Conservation (phyloP, 1,140 invertebrate genomes). For the Philopotamus ludificatus region DNA sequence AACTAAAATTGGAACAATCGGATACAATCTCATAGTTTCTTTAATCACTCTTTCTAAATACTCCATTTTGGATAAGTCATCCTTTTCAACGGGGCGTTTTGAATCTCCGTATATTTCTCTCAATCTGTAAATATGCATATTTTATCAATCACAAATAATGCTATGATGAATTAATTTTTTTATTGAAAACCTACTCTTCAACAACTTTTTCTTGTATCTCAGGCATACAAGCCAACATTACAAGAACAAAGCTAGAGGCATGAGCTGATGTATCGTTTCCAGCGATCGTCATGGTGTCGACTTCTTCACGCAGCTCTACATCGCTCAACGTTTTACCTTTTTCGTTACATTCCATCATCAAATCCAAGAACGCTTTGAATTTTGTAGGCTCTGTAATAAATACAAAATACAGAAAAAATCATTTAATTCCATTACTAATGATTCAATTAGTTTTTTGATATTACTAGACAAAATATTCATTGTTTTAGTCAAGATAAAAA, state of each 20-base stretch:
- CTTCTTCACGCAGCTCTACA: conserved; percentile 67
- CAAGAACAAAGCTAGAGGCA: conserved; percentile 60
- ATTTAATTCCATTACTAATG: too few relatives aligned
- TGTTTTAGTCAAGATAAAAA: too few relatives aligned
- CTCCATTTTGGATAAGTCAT: conserved; percentile 60
- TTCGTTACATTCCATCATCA: conserved; percentile 55
- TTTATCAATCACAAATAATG: neutral
- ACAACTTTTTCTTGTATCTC: conserved; percentile 59
- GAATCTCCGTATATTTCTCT: conserved; percentile 45
- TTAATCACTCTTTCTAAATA: conserved; percentile 66
- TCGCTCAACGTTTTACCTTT: conserved; percentile 48
- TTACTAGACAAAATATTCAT: too few relatives aligned
- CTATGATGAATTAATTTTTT: neutral
- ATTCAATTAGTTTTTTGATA: too few relatives aligned
- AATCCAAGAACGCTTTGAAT: conserved; percentile 61
- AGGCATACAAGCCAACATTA: conserved; percentile 61
- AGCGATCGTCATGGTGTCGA: conserved; percentile 74
- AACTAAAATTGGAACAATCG: conserved; percentile 60
- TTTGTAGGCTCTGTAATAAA: neutral
- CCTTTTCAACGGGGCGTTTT: conserved; percentile 44
- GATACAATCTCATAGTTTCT: conserved; percentile 65
- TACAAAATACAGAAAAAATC: too few relatives aligned
- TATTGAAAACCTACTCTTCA: conserved; percentile 46
- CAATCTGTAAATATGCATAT: conserved; percentile 36
- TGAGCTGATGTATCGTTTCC: conserved; percentile 75